Percentiles rank a stretch among this genome's conserved stretches.
phyloP scores from a whole-genome alignment of 23 tunicate species.

The Oikopleura albicans region DNA sequence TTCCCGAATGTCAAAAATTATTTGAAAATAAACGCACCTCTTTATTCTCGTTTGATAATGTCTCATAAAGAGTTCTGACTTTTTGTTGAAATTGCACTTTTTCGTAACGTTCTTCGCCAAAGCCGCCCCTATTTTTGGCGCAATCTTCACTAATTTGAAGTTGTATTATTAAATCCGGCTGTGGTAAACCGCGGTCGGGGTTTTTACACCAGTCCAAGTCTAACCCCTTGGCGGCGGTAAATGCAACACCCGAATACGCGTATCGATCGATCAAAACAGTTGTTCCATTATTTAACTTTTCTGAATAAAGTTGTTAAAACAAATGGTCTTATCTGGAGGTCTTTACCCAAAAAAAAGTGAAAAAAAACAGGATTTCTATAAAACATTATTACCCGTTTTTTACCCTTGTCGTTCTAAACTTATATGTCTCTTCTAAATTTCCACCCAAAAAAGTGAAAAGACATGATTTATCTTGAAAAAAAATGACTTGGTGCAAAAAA shows the following conservation, averaged over 20 bases:
- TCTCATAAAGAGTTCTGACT: conserved; percentile 30
- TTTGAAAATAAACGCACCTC: conserved; percentile 23
- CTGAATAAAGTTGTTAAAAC: no score
- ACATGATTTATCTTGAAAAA: no score
- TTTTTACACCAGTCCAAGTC: conserved; percentile 53
- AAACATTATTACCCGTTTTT: no score
- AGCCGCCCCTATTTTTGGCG: conserved; percentile 43
- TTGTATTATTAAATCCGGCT: conserved; percentile 55
- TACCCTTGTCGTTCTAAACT: no score
- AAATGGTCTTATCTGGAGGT: no score
- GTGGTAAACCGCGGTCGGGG: conserved; percentile 45
- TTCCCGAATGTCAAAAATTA: neutral
- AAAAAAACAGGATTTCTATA: no score
- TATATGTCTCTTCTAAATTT: no score
- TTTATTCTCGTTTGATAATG: conserved; percentile 23
- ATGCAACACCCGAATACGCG: conserved; percentile 82
- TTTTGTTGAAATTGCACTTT: conserved; percentile 40
- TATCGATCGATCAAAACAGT: conserved; percentile 59
- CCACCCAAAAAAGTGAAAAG: no score
- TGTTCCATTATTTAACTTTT: conserved; percentile 30
- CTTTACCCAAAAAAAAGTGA: no score
- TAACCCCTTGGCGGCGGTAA: conserved; percentile 51
- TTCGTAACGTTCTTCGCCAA: conserved; percentile 61
- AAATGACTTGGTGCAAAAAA: no score
- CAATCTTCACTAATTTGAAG: conserved; percentile 25